These are phyloP conservation scores for Rhynchonema sp. DNA, from an alignment of 2,888 invertebrate species.

Conservation along the genomic window DNA sequence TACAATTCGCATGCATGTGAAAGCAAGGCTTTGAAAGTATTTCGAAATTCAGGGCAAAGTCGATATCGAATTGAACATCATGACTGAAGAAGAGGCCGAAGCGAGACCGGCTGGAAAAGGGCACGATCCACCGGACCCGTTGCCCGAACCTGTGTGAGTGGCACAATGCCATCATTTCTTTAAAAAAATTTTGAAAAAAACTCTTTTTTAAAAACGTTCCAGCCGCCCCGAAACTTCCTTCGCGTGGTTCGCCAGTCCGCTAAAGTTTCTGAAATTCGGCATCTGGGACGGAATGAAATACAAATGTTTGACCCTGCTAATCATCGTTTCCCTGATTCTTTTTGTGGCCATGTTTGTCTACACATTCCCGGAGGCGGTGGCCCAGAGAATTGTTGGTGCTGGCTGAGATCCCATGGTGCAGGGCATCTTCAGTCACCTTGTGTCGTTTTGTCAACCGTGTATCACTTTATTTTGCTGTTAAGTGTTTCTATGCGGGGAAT, in stretches of 20 bases:
- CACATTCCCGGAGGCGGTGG: not conserved
- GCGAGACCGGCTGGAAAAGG: slow-evolving; percentile 65
- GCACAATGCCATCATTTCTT: not conserved
- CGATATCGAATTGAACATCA: slow-evolving; percentile 68
- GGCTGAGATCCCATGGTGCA: too few species aligned
- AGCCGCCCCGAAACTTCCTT: slow-evolving; percentile 8
- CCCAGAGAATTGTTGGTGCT: not conserved
- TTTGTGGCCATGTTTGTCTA: slow-evolving; percentile 5
- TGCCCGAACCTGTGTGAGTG: slow-evolving; percentile 50
- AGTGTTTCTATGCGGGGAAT: too few species aligned
- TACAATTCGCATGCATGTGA: too few species aligned
- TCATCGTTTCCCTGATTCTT: not conserved
- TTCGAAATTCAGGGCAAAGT: slow-evolving; percentile 50
- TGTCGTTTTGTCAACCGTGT: too few species aligned
- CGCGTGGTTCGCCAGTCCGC: slow-evolving; percentile 4
- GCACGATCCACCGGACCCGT: slow-evolving; percentile 58
- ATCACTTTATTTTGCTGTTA: too few species aligned
- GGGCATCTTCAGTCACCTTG: too few species aligned
- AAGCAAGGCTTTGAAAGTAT: not conserved
- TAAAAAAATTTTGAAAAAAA: not conserved
- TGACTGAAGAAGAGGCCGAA: slow-evolving; percentile 66
- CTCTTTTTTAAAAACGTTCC: not conserved
- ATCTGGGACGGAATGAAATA: slow-evolving; percentile 7
- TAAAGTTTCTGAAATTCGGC: slow-evolving; percentile 3
- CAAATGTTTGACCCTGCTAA: not conserved